Evolutionary conservation across 2,888 invertebrate species (phyloP), one percentile per base, ranked within the genome.

Genomic region (Phragmatobia fuliginosa): DNA sequence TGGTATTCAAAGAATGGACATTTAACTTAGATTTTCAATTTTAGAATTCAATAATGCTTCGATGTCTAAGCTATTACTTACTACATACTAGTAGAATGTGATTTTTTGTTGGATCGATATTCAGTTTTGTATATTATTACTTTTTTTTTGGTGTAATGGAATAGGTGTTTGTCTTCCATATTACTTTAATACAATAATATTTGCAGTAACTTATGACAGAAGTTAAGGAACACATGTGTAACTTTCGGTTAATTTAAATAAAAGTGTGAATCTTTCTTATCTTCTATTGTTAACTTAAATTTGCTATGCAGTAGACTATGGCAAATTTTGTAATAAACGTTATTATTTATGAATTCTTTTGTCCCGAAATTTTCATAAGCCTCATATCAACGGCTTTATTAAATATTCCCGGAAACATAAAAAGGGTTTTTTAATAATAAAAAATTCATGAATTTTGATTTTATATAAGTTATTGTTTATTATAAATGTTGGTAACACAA

Each of bases 1-100:
- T 90, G 91, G 92, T 87, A 91, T 94, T 91, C 89, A 87, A 88
- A 88, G 89, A 91, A 90, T 90, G 91, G 85, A 87, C 90, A 88
- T 92, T 92, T 90, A 90, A 90, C 88, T 91, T 88, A 89, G 87
- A 90, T 90, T 91, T 91, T 90, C 88, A 88, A 89, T 90, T 85
- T 85, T 75, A 87, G 84, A 90, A 89, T 91, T 88, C 90, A 90
- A 91, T 90, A 89, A 87, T 77, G 82, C 79, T 83, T 80, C 73
- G 83, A 84, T 83, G 72, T 84, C 76, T 81, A 83, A 81, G 81
- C 78, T 79, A 74, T 73, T 65, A 67, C 71, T 32, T n/a, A 25
- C 63, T n/a, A 49, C 32, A 21, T 8, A 21, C 65, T 75, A 74
- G 68, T 65, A 58, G 49, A 62, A 66, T 8, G 62, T 66, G 70